Conservation (phyloP, 2,113 vertebrate genomes). For the Todiramphus saurophagus region DNA sequence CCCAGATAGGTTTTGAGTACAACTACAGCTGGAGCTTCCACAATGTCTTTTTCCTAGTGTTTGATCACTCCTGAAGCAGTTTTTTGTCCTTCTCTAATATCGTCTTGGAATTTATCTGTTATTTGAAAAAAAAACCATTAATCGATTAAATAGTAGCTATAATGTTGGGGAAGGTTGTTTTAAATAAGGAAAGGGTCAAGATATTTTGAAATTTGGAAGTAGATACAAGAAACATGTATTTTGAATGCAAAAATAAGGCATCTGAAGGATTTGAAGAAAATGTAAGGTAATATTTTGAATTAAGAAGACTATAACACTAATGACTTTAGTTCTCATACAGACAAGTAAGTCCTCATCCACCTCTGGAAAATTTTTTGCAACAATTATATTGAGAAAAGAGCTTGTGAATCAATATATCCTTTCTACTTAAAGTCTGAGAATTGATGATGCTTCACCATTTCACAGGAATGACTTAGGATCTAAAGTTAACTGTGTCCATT, state of each 20-base stretch:
- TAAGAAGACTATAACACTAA: not conserved
- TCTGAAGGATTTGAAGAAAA: not conserved
- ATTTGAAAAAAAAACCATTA: not conserved
- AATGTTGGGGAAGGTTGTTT: not conserved
- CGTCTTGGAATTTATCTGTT: not conserved
- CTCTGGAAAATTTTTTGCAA: not conserved
- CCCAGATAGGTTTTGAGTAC: not conserved
- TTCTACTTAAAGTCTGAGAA: not conserved
- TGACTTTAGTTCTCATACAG: not conserved
- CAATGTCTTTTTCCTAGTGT: not conserved
- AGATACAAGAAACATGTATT: not conserved
- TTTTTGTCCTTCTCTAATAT: not conserved
- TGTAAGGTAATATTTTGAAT: accelerated
- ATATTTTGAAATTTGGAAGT: not conserved
- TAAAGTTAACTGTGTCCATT: not conserved
- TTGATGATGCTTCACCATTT: not conserved
- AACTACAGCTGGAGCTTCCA: not conserved
- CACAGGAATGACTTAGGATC: not conserved
- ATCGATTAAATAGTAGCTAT: not conserved
- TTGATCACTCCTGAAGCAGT: not conserved
- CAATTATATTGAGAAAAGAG: not conserved
- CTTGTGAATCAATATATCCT: not conserved
- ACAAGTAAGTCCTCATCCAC: not conserved
- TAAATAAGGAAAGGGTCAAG: not conserved
- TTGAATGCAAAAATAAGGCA: not conserved